Conservation (phyloP, 2,888 invertebrate genomes). For the Trachelus tabidus region DNA sequence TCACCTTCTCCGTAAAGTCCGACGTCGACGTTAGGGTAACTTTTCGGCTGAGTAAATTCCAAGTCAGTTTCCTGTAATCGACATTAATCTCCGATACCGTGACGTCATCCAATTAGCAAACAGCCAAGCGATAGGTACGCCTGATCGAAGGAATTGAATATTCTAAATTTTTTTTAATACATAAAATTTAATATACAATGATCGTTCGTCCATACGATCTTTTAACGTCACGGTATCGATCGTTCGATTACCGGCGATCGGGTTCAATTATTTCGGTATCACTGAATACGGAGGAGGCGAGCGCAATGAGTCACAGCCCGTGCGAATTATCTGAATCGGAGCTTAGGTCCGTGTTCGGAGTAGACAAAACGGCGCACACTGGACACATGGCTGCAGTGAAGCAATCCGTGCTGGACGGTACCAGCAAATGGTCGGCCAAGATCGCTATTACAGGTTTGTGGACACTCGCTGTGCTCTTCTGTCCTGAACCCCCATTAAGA, state of each 20-base stretch:
- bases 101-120: slow-evolving; percentile 45
- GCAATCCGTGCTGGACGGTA: slow-evolving; percentile 98
- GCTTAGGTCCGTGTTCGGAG: slow-evolving; percentile 93
- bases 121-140: slow-evolving; percentile 13
- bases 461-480: slow-evolving; percentile 48
- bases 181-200: too few species aligned
- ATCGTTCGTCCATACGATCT: not conserved
- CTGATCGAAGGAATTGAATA: not conserved
- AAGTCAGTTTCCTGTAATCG: not conserved
- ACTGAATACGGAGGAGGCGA: slow-evolving; percentile 34
- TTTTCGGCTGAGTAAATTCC: not conserved
- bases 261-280: not conserved
- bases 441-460: slow-evolving; percentile 99
- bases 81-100: slow-evolving; percentile 32
- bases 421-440: slow-evolving; percentile 99
- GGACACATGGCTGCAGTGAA: slow-evolving; percentile 98
- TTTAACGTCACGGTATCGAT: not conserved
- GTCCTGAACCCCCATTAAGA: slow-evolving; percentile 19
- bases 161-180: not conserved
- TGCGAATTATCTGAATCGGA: slow-evolving; percentile 41
- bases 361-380: slow-evolving; percentile 92
- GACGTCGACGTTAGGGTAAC: not conserved
- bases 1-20: not conserved
- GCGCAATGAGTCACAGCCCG: slow-evolving; percentile 38
- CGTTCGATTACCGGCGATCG: not conserved